Evolutionary conservation across 2,888 invertebrate genomes (phyloP).

Genomic region (Cistogaster globosa): DNA sequence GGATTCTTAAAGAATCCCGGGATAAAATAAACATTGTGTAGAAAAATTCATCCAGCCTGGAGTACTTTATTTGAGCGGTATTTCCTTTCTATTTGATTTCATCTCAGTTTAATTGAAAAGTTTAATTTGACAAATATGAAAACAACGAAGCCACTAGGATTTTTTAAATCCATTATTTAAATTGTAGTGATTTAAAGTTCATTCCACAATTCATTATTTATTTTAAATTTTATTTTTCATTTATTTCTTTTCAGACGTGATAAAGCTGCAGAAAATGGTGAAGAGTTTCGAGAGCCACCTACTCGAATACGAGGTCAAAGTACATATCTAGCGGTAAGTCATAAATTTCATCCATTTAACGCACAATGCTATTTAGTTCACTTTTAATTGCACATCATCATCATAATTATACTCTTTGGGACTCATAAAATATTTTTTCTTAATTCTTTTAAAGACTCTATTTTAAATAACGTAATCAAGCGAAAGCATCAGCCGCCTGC

Average conservation of each 20-base stretch:
- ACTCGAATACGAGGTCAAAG: slow-evolving; percentile 77
- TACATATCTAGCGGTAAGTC: slow-evolving; percentile 78
- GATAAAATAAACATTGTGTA: too few species aligned
- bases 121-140: too few species aligned
- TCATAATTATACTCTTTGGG: slow-evolving; percentile 26
- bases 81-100: too few species aligned
- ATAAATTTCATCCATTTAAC: slow-evolving; percentile 36
- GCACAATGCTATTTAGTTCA: neutral
- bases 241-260: slow-evolving; percentile 74
- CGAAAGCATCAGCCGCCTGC: slow-evolving; percentile 23
- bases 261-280: slow-evolving; percentile 76
- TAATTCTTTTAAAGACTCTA: slow-evolving; percentile 13
- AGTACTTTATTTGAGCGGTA: too few species aligned
- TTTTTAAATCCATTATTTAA: too few species aligned
- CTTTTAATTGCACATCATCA: slow-evolving; percentile 7
- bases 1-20: too few species aligned
- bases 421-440: slow-evolving; percentile 8
- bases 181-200: too few species aligned
- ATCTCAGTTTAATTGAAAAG: too few species aligned
- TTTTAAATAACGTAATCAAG: slow-evolving; percentile 25
- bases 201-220: neutral
- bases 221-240: neutral
- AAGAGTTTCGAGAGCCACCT: slow-evolving; percentile 74
- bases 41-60: too few species aligned
- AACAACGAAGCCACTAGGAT: too few species aligned